A percentile compares a stretch with the other conserved stretches of the same genome.
Evolutionary conservation across 2,888 invertebrate species (phyloP).

Genomic region (Agriotes lineatus): DNA sequence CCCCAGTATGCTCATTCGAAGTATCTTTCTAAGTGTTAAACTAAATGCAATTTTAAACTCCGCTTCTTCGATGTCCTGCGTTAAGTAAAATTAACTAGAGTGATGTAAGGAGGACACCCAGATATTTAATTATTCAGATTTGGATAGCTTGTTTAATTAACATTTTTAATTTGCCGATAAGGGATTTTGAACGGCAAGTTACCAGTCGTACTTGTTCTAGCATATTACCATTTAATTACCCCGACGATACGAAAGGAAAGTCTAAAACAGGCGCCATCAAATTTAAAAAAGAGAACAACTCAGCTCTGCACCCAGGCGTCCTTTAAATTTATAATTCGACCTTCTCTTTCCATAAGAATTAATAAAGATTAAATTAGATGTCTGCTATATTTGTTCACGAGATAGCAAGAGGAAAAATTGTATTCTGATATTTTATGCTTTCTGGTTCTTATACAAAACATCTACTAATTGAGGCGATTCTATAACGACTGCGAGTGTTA

Average conservation of each 20-base stretch:
- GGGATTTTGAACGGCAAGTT: neutral
- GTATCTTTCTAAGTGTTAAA: no score
- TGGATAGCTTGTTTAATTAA: neutral
- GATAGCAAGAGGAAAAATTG: conserved; percentile 1
- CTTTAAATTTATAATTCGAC: conserved; percentile 21
- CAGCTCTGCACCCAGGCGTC: neutral
- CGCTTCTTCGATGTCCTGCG: no score
- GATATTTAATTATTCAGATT: no score
- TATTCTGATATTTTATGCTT: conserved; percentile 15
- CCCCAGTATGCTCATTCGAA: no score
- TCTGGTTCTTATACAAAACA: conserved; percentile 6
- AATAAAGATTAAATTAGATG: conserved; percentile 31
- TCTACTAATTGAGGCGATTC: neutral
- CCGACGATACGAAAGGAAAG: conserved; percentile 4
- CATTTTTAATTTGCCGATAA: neutral
- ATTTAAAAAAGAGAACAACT: conserved; percentile 9
- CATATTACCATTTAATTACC: conserved; percentile 3
- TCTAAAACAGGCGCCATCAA: conserved; percentile 8
- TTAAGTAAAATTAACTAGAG: no score
- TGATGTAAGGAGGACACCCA: no score
- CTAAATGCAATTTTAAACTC: no score
- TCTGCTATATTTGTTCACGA: conserved; percentile 9
- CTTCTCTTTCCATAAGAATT: conserved; percentile 21
- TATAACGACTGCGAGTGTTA: conserved; percentile 5
- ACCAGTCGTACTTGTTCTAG: no score